Evolutionary conservation across 2,888 invertebrate species (phyloP).

Genomic region (Andrena fulva): DNA sequence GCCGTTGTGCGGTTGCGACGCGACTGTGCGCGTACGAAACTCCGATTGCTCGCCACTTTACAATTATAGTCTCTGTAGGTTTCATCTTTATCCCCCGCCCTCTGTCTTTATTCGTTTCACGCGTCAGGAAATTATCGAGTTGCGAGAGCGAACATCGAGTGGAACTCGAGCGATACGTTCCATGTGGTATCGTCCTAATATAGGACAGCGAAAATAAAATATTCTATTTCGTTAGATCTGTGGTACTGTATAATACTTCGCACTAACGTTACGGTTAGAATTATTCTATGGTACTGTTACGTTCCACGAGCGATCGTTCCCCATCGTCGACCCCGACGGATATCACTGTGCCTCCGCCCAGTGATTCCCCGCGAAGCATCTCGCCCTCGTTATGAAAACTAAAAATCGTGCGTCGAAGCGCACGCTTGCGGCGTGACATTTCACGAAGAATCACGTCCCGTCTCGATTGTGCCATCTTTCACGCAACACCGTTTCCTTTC

Average conservation of each 20-base stretch:
- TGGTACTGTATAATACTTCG: conserved; percentile 26
- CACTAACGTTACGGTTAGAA: conserved; percentile 21
- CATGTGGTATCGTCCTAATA: conserved; percentile 43
- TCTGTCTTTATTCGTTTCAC: neutral
- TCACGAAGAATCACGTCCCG: too few relatives aligned
- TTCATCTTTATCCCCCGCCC: neutral
- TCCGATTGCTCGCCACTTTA: too few relatives aligned
- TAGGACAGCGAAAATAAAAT: conserved; percentile 41
- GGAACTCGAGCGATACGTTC: conserved; percentile 11
- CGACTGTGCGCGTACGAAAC: too few relatives aligned
- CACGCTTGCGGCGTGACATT: too few relatives aligned
- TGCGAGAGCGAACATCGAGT: conserved; percentile 4
- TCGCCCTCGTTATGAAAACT: too few relatives aligned
- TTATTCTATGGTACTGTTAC: conserved; percentile 22
- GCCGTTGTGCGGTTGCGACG: conserved; percentile 16
- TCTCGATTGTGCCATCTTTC: too few relatives aligned
- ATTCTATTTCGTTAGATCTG: conserved; percentile 25
- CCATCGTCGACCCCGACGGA: neutral
- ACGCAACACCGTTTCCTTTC: too few relatives aligned
- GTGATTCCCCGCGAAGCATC: too few relatives aligned
- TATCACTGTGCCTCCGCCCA: neutral
- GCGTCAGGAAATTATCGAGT: conserved; percentile 3
- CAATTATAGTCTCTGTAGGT: neutral
- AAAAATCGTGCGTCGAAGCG: too few relatives aligned
- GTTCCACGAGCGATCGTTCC: conserved; percentile 16